phyloP scores from a whole-genome alignment of 1,140 invertebrate species.

The Diachasma alloeum region DNA sequence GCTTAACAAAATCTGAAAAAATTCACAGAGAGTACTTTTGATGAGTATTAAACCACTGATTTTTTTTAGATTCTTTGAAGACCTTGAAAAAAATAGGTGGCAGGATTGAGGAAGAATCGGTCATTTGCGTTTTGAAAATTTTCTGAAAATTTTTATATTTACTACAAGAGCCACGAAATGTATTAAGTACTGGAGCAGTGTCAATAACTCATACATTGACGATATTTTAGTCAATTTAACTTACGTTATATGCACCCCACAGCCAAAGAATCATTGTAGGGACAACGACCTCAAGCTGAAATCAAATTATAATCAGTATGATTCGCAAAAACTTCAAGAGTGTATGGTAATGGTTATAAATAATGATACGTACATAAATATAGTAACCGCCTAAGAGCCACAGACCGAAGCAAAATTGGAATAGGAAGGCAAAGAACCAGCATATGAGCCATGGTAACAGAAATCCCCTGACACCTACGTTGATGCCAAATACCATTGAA shows the following conservation, averaged over 20 bases:
- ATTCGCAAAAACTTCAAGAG: not conserved
- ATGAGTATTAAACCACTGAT: too few species aligned
- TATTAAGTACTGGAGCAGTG: too few species aligned
- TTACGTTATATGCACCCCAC: conserved; percentile 87
- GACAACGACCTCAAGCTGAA: conserved; percentile 80
- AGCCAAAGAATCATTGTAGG: conserved; percentile 77
- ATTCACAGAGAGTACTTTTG: too few species aligned
- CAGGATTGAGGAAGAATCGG: too few species aligned
- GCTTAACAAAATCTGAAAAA: too few species aligned
- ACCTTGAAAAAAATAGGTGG: too few species aligned
- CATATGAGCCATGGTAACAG: conserved; percentile 82
- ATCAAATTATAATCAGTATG: conserved; percentile 34
- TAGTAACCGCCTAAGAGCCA: conserved; percentile 88
- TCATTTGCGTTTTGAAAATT: too few species aligned
- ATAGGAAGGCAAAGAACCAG: conserved; percentile 75
- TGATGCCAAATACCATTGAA: conserved; percentile 69
- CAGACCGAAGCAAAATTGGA: conserved; percentile 81
- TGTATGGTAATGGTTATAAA: not conserved
- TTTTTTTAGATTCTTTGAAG: too few species aligned
- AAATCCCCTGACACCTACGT: conserved; percentile 75
- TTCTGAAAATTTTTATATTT: too few species aligned
- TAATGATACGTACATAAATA: conserved; percentile 79
- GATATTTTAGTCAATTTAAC: conserved; percentile 54
- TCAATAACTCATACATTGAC: conserved; percentile 12
- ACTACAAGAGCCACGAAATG: too few species aligned